Evolutionary conservation across 2,113 vertebrate species (phyloP).

Genomic region (Sprattus sprattus): DNA sequence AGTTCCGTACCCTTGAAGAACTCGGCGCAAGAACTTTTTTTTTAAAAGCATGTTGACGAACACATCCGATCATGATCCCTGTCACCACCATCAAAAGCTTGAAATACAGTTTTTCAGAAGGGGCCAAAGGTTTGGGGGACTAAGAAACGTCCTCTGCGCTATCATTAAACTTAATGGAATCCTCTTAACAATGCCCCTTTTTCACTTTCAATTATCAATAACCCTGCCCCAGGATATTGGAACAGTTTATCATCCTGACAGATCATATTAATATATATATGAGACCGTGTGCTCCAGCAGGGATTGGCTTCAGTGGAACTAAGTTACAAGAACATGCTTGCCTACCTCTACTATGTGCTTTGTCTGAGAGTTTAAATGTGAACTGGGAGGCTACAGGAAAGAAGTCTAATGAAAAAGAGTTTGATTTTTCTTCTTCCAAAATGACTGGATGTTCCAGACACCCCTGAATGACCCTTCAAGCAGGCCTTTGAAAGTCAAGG

Average conservation of each 20-base stretch:
- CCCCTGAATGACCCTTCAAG: neutral
- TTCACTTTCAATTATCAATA: slow-evolving; percentile 7
- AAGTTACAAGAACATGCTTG: neutral
- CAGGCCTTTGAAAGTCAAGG: neutral
- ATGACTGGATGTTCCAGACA: neutral
- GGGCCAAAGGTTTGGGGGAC: neutral
- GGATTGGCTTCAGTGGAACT: neutral
- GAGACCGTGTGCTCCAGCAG: neutral
- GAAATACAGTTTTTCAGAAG: neutral
- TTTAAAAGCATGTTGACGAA: neutral
- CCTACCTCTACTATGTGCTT: neutral
- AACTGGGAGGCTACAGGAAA: neutral
- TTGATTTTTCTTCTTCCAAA: neutral
- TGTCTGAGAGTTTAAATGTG: neutral
- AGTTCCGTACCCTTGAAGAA: slow-evolving; percentile 14
- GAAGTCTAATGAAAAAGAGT: neutral
- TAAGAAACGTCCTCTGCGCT: neutral
- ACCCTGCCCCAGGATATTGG: slow-evolving; percentile 10
- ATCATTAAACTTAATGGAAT: neutral
- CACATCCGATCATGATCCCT: neutral
- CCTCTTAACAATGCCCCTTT: slow-evolving; percentile 6
- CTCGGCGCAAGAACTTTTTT: neutral
- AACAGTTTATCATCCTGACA: slow-evolving; percentile 9
- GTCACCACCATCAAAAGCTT: neutral
- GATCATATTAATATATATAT: slow-evolving; percentile 3